Conservation (phyloP, 2,888 invertebrate genomes). For the Eupithecia insigniata region DNA sequence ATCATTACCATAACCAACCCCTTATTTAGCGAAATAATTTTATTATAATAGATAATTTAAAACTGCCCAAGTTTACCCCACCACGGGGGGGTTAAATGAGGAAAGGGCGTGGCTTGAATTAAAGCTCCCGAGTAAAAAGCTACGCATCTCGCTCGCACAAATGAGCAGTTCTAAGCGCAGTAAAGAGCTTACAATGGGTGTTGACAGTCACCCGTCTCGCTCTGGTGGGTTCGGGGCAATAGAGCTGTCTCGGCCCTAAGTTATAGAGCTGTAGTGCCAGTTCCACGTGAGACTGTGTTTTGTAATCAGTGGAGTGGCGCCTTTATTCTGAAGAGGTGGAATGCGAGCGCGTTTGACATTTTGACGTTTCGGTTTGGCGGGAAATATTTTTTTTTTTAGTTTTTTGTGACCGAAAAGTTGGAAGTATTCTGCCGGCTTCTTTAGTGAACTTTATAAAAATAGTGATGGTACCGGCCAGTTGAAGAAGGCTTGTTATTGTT, state of each 20-base stretch:
- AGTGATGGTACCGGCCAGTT: constrained; percentile 76
- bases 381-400: constrained; percentile 55
- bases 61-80: constrained; percentile 81
- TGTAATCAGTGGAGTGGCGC: constrained; percentile 83
- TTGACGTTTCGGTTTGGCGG: constrained; percentile 81
- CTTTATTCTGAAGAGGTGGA: constrained; percentile 77
- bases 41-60: constrained; percentile 84
- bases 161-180: constrained; percentile 79
- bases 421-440: constrained; percentile 51
- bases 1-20: constrained; percentile 83
- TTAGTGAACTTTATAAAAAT: constrained; percentile 58
- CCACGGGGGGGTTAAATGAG: constrained; percentile 74
- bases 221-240: constrained; percentile 59
- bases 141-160: constrained; percentile 75
- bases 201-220: constrained; percentile 69
- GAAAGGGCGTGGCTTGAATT: constrained; percentile 73
- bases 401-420: constrained; percentile 49
- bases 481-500: constrained; percentile 76
- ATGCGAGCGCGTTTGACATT: constrained; percentile 78
- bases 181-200: constrained; percentile 81
- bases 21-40: constrained; percentile 83
- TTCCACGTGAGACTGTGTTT: constrained; percentile 82
- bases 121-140: constrained; percentile 68
- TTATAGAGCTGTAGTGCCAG: constrained; percentile 76
- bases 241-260: constrained; percentile 72